Evolutionary conservation across 1,140 invertebrate species (phyloP), one percentile per base, ranked within the genome.

Genomic region (Bombus balteatus): DNA sequence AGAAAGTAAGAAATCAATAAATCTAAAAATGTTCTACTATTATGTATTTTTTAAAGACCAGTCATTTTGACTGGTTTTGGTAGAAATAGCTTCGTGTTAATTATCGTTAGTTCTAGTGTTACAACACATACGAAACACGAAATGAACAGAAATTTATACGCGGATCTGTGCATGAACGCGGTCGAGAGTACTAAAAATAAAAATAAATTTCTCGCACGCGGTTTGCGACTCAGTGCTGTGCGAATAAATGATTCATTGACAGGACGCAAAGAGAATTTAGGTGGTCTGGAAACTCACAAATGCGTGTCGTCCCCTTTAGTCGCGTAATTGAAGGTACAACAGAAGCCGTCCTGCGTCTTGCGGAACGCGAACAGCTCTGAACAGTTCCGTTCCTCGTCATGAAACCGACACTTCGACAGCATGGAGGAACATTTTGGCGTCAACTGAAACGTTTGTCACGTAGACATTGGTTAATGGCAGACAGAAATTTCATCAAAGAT

Each of bases 281-380:
- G 15, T 3, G 15, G 8, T 13, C 1, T 37, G 0, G 34, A 39
- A 80, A 87, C 86, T 92, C 73, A 93, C 92, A 62, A 41, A 0
- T n/a, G 43, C 59, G 88, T 73, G 71, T 93, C 92, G 43, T 93
- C 92, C 0, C 53, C n/a, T 76, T 90, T 88, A 15, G 90, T 88
- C 12, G 90, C 75, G 76, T 96, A 96, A 91, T 97, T 97, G 87
- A 96, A 97, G 8, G 94, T 92, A 81, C 96, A 97, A 90, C 96
- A 97, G 86, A 94, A 96, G 37, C 96, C 96, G 32, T 95, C 94
- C n/a, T 94, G 94, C 3, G 96, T 96, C 12, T 94, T 94, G 15
- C 95, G 94, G 8, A 94, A 91, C 0, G 78, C 28, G 88, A 96
- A 96, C 18, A 96, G 81, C 0, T 94, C 88, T 0, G 89, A 89